These are phyloP conservation scores for Sula dactylatra DNA, from an alignment of 2,113 vertebrate genomes.

Conservation along the genomic window DNA sequence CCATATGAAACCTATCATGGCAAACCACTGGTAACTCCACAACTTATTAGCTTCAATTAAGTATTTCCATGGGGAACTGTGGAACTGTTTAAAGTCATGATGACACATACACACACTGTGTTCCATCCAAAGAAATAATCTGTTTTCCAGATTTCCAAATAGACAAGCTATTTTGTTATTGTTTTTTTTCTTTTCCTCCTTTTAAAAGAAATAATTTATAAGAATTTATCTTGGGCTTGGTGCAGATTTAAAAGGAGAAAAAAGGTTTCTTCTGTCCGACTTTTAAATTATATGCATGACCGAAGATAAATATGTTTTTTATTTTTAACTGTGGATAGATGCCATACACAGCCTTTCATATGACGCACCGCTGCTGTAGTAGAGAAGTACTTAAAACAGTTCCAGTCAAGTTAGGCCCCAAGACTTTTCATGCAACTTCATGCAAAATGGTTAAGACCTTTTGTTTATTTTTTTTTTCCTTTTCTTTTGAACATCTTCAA, in stretches of 20 bases:
- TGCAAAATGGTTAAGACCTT: not conserved
- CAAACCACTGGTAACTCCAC: slow-evolving; percentile 74
- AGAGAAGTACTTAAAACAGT: slow-evolving; percentile 50
- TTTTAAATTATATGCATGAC: slow-evolving; percentile 41
- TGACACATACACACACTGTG: slow-evolving; percentile 68
- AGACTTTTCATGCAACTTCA: slow-evolving; percentile 17
- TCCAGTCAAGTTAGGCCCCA: slow-evolving; percentile 21
- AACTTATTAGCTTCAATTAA: slow-evolving; percentile 84
- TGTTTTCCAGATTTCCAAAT: slow-evolving; percentile 61
- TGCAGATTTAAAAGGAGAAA: slow-evolving; percentile 46
- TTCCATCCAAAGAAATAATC: slow-evolving; percentile 56
- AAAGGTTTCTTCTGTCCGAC: not conserved
- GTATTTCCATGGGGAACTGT: slow-evolving; percentile 74
- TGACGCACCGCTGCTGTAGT: slow-evolving; percentile 15
- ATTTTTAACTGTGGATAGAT: slow-evolving; percentile 44
- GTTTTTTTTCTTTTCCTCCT: slow-evolving; percentile 63
- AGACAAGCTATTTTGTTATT: slow-evolving; percentile 55
- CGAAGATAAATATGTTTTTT: slow-evolving; percentile 62
- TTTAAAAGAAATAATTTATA: slow-evolving; percentile 72
- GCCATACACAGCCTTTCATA: slow-evolving; percentile 53
- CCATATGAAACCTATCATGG: slow-evolving; percentile 70
- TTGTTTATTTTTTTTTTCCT: not conserved
- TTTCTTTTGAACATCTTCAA: slow-evolving; percentile 51
- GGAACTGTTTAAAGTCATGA: slow-evolving; percentile 70
- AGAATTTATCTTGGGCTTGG: slow-evolving; percentile 66